Conservation (phyloP, 2,888 invertebrate genomes). For the Idaea straminata region DNA sequence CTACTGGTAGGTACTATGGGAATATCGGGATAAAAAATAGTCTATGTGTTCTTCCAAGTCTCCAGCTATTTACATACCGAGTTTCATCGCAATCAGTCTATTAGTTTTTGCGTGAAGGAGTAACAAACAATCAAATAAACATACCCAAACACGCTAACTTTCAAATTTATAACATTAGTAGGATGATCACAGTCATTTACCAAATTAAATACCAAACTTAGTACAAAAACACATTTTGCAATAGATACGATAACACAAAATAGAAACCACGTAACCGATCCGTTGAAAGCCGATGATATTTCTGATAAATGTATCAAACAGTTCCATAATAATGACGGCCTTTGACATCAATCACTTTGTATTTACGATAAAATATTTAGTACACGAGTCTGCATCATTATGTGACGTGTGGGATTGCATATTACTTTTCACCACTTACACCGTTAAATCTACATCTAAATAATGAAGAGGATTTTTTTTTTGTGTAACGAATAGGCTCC, state of each 20-base stretch:
- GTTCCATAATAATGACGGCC: conserved; percentile 34
- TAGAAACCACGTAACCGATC: not conserved
- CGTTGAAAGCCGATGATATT: not conserved
- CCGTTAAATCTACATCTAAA: not conserved
- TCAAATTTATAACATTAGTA: too few species aligned
- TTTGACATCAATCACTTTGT: conserved; percentile 62
- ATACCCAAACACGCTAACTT: too few species aligned
- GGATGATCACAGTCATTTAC: not conserved
- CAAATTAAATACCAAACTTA: not conserved
- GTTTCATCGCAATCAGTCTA: too few species aligned
- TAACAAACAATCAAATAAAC: too few species aligned
- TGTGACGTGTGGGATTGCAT: not conserved
- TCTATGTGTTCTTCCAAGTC: too few species aligned
- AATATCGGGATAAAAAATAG: too few species aligned
- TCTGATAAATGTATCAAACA: conserved; percentile 11
- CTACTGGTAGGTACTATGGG: too few species aligned
- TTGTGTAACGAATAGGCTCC: not conserved
- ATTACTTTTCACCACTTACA: not conserved
- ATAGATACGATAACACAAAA: not conserved
- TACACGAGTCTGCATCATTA: not conserved
- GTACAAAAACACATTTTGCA: not conserved
- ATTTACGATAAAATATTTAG: conserved; percentile 33
- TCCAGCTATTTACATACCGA: too few species aligned
- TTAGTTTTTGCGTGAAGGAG: too few species aligned
- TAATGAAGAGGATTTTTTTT: not conserved